Percentiles rank a stretch among this genome's conserved stretches.
Conservation (phyloP, 2,113 vertebrate genomes). For the Istiophorus platypterus region DNA sequence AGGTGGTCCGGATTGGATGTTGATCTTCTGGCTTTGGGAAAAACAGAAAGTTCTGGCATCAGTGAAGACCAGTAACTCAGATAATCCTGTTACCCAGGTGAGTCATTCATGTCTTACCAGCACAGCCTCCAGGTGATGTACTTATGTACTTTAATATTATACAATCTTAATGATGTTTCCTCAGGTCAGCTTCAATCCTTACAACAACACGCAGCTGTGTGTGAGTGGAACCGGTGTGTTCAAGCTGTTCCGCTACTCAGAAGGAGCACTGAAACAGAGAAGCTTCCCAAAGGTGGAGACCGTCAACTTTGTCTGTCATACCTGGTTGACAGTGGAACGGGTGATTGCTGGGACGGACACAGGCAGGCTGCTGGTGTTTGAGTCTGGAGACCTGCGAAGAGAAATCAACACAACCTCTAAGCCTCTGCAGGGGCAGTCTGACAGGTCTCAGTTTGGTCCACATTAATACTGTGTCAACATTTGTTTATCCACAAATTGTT, state of each 20-base stretch:
- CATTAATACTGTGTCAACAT: neutral
- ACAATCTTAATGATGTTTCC: neutral
- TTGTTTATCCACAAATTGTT: neutral
- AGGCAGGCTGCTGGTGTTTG: conserved; percentile 89
- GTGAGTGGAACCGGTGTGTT: conserved; percentile 90
- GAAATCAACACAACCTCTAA: conserved; percentile 77
- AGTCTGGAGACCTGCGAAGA: conserved; percentile 88
- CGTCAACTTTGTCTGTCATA: conserved; percentile 89
- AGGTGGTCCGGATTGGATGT: conserved; percentile 85
- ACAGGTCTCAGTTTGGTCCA: conserved; percentile 63
- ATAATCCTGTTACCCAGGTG: conserved; percentile 88
- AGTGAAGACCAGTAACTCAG: conserved; percentile 76
- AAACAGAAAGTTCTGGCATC: conserved; percentile 89
- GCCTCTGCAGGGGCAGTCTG: conserved; percentile 36
- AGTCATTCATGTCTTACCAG: neutral
- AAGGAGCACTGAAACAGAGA: conserved; percentile 89
- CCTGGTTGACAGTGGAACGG: conserved; percentile 88
- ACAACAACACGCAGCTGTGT: conserved; percentile 91
- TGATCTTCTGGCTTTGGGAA: conserved; percentile 93
- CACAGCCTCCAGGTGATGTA: neutral
- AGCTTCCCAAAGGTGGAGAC: conserved; percentile 87
- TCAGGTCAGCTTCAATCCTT: conserved; percentile 94
- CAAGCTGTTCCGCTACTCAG: conserved; percentile 89
- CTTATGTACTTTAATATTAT: neutral
- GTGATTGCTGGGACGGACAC: conserved; percentile 90